Base-by-base conservation (phyloP, 2,797 vertebrate genomes). In the Columba guinea region DNA sequence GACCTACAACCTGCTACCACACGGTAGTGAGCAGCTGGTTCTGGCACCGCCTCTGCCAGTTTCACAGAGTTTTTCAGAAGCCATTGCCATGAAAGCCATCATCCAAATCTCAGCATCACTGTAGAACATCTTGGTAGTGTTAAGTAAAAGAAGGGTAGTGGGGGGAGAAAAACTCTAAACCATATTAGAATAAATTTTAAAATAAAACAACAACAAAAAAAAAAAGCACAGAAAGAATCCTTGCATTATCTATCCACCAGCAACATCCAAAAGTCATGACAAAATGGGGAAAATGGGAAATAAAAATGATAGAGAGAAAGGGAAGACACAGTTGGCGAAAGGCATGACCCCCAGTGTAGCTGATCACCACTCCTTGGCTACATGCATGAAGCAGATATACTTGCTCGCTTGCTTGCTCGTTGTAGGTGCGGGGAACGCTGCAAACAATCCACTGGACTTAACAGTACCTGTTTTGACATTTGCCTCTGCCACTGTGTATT, bases 351-450 rank as follows among this genome's bases (percentile, higher is more conserved):
- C 1, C 65, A 70, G 27, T 11, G 37, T 5, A 37, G 52, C 24
- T 70, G 46, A 37, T 70, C 27, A 37, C 49, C 8, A 63, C 24
- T 1, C 0, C 4, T 0, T 4, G 46, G 18, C 12, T 74, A 13
- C 34, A 34, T 4, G 7, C 9, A 24, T 9, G 10, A 76, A 65
- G 44, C 22, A 59, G 51, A 82, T 15, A 46, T 20, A 46, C 44
- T 44, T 19, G 10, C 46, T 75, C 22, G 1, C 26, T 71, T 2
- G 0, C 51, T 37, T 56, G 5, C 67, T 48, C 23, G 18, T 10
- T 58, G 70, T 55, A 68, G 55, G 32, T 6, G 3, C 1, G 1
- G 19, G 5, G 27, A 76, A 69, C 0, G 0, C 52, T 34, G 4
- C 1, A 3, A 44, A 21, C 26, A 74, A 21, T 16, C 24, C 15